Conservation (phyloP, 2,888 invertebrate species). For the Pycnomerus fuliginosus region DNA sequence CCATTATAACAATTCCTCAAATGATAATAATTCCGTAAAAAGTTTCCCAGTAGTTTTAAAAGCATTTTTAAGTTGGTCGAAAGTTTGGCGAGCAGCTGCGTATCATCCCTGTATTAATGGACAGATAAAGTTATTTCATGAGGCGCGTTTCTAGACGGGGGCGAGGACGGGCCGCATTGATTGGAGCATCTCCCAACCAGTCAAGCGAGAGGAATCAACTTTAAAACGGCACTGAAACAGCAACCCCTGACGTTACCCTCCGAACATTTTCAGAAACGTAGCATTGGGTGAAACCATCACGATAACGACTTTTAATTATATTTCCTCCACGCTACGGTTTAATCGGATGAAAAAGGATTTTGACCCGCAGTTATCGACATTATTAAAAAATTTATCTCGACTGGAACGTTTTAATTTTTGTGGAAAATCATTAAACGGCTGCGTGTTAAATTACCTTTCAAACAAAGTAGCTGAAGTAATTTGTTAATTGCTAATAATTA, state of each 20-base stretch:
- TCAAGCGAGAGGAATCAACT: conserved; percentile 55
- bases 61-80: conserved; percentile 12
- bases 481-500: too few relatives aligned
- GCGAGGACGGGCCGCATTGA: conserved; percentile 49
- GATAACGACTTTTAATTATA: conserved; percentile 19
- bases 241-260: conserved; percentile 24
- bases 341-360: too few relatives aligned
- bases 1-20: not conserved
- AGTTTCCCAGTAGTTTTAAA: conserved; percentile 15
- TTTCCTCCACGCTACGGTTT: conserved; percentile 9
- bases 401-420: too few relatives aligned
- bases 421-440: too few relatives aligned
- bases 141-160: conserved; percentile 33
- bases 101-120: conserved; percentile 15
- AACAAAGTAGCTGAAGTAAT: too few relatives aligned
- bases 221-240: conserved; percentile 46
- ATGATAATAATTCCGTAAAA: too few relatives aligned
- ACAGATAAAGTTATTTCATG: conserved; percentile 28
- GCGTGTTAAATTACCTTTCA: too few relatives aligned
- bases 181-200: conserved; percentile 53
- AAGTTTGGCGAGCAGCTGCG: conserved; percentile 14
- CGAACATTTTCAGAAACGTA: conserved; percentile 19
- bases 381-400: too few relatives aligned
- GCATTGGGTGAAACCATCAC: conserved; percentile 12
- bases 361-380: too few relatives aligned